Base-by-base conservation (phyloP, 1,140 invertebrate species). In the Chrysopa pallens region DNA sequence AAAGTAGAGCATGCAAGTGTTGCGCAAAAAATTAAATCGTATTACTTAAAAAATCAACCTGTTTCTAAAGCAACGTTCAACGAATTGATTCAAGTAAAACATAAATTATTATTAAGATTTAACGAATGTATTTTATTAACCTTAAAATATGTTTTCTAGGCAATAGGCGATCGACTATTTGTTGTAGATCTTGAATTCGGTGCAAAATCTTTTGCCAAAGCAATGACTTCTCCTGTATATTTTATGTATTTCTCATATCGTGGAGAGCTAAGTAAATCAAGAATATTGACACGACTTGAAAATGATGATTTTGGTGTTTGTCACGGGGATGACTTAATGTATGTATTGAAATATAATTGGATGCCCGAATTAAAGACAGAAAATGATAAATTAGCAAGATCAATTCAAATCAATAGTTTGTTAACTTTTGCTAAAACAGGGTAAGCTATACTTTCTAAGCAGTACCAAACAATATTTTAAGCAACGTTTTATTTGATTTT, bases 81-180 rank as follows among this genome's bases (percentile, higher is more conserved):
- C 0, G 48, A 60, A 45, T 48, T 68, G 8, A 53, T 64, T 6
- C 51, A 64, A 48, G 62, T 63, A 40, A 43, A 38, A 42, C 35
- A 27, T n/a, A 36, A 9, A 5, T 39, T 47, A 6, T 37, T 8
- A 6, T 42, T 11, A 6, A 38, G n/a, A 8, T 12, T 29, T 38
- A 4, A 9, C 9, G 11, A 7, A 11, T 31, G 29, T 11, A 7
- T 7, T 31, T 31, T 31, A 31, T 31, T 31, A 31, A 6, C 6
- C 11, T 31, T 7, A 7, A 31, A 7, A 31, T 31, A 7, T 7
- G 29, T 7, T 7, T 31, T 48, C 53, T 41, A 68, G 71, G 52
- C 76, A 50, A 53, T 74, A 0, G 60, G 72, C 2, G 76, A 80
- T 52, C 57, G 76, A 15, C 55, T 70, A 1, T 79, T 77, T 55